Conservation (phyloP, 2,888 invertebrate species). For the Malacosoma neustria region DNA sequence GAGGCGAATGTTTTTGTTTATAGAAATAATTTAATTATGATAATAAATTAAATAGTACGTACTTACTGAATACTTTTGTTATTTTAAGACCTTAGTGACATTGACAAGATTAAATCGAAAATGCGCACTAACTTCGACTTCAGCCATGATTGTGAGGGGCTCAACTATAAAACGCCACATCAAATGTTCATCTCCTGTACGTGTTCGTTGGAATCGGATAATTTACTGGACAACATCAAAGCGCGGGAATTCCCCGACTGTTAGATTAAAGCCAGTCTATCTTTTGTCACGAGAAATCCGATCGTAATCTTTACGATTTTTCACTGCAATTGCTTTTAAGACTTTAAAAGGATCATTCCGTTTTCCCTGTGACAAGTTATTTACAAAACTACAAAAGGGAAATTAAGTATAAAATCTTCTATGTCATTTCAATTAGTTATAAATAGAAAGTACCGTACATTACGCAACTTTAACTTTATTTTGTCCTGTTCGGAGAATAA, state of each 20-base stretch:
- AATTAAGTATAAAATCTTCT: too few species aligned
- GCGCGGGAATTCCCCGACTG: background rate
- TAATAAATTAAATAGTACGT: too few species aligned
- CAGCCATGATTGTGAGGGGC: background rate
- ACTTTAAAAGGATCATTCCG: background rate
- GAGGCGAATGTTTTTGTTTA: too few species aligned
- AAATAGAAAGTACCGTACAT: too few species aligned
- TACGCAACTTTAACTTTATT: too few species aligned
- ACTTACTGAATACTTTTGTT: background rate
- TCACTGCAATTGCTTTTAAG: background rate
- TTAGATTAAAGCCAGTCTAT: background rate
- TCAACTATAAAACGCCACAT: constrained; percentile 5
- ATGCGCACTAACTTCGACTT: background rate
- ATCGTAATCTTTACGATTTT: background rate
- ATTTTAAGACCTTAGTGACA: background rate
- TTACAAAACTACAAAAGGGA: too few species aligned
- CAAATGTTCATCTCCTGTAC: background rate
- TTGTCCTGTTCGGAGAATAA: too few species aligned
- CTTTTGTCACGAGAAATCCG: background rate
- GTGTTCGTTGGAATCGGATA: background rate
- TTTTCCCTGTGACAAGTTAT: too few species aligned
- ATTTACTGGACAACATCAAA: background rate
- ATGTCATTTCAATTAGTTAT: too few species aligned
- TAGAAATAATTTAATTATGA: too few species aligned
- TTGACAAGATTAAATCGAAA: background rate